Conservation (phyloP, 2,113 vertebrate genomes). For the Aythya baeri region DNA sequence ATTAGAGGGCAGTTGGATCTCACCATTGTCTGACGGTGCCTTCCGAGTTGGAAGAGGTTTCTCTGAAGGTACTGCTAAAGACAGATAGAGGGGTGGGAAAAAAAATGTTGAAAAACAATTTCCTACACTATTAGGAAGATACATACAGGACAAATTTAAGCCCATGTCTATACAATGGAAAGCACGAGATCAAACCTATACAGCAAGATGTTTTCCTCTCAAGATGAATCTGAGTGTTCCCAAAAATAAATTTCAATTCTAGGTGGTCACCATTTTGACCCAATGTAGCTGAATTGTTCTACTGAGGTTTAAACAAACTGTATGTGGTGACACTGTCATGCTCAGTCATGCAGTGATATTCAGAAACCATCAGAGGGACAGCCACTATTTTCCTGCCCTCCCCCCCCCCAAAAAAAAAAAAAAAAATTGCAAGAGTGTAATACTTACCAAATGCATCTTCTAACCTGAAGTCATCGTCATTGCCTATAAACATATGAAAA, state of each 20-base stretch:
- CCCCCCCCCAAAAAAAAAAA: not conserved
- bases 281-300: not conserved
- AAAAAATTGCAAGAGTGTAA: not conserved
- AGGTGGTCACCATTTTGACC: not conserved
- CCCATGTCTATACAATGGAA: not conserved
- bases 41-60: not conserved
- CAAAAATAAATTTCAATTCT: not conserved
- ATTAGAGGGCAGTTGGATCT: not conserved
- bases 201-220: not conserved
- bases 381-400: not conserved
- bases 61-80: not conserved
- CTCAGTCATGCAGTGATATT: not conserved
- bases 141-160: not conserved
- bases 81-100: not conserved
- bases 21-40: not conserved
- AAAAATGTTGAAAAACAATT: not conserved
- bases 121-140: not conserved
- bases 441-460: slow-evolving; percentile 6
- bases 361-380: not conserved
- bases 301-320: not conserved
- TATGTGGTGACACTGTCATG: not conserved
- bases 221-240: not conserved
- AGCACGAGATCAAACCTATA: not conserved
- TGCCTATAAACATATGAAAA: slow-evolving; percentile 11
- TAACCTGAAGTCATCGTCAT: not conserved